Conservation (phyloP, 2,113 vertebrate genomes). For the Salvelinus alpinus region DNA sequence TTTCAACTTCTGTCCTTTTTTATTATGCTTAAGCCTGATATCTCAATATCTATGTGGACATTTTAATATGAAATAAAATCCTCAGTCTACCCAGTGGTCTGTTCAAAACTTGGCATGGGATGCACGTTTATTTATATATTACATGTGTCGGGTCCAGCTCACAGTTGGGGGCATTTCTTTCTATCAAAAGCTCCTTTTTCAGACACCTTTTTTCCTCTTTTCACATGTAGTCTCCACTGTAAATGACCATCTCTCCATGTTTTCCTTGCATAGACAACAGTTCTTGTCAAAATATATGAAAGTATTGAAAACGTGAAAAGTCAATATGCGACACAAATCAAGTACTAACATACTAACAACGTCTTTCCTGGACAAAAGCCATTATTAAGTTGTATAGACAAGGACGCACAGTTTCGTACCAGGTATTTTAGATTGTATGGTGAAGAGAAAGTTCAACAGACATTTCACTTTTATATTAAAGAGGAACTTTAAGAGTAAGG, state of each 20-base stretch:
- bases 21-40: constrained; percentile 54
- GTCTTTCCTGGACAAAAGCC: constrained; percentile 65
- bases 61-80: constrained; percentile 69
- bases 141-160: constrained; percentile 71
- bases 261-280: constrained; percentile 48
- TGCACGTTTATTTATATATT: constrained; percentile 77
- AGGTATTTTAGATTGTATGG: constrained; percentile 11
- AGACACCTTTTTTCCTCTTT: constrained; percentile 43
- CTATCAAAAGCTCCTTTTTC: constrained; percentile 76
- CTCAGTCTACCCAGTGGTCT: constrained; percentile 62
- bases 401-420: constrained; percentile 2
- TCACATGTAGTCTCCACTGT: constrained; percentile 60
- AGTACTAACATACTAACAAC: constrained; percentile 53
- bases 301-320: constrained; percentile 56
- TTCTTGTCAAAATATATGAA: constrained; percentile 65
- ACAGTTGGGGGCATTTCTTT: constrained; percentile 74
- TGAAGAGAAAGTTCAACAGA: no score
- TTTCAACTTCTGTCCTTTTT: constrained; percentile 44
- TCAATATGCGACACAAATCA: constrained; percentile 71
- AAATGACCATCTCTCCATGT: constrained; percentile 58
- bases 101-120: constrained; percentile 68
- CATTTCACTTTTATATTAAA: no score
- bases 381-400: constrained; percentile 53
- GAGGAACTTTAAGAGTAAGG: no score
- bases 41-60: constrained; percentile 61